These are phyloP conservation scores for Aurelia aurita DNA, from an alignment of 30 jellyfish, hydroid and myxozoan genomes.

Conservation along the genomic window DNA sequence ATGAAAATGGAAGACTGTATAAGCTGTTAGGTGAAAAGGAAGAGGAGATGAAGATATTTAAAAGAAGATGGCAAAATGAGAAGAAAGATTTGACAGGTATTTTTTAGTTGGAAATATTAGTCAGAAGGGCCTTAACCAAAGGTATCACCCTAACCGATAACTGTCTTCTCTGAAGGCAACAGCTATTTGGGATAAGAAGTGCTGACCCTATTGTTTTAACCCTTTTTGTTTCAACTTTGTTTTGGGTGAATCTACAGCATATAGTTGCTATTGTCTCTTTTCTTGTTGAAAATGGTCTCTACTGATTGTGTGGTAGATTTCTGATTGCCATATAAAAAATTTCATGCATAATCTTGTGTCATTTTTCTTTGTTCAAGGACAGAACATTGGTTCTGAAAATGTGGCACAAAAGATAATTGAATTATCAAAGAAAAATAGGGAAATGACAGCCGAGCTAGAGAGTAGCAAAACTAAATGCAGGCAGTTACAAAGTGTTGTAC, in stretches of 20 bases:
- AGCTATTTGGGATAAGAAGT: no score
- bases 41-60: slow-evolving; percentile 86
- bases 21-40: slow-evolving; percentile 90
- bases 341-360: background rate
- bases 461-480: slow-evolving; percentile 72
- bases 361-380: slow-evolving; percentile 41
- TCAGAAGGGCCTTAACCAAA: no score
- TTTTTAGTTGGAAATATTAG: no score
- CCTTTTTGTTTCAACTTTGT: no score
- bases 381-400: slow-evolving; percentile 81
- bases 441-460: slow-evolving; percentile 89
- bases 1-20: slow-evolving; percentile 94
- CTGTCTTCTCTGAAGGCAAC: no score
- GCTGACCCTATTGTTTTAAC: no score
- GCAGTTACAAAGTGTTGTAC: slow-evolving; percentile 65
- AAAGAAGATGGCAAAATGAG: slow-evolving; percentile 93
- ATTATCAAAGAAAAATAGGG: slow-evolving; percentile 88
- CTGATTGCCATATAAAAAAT: background rate
- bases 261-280: no score
- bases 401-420: slow-evolving; percentile 96
- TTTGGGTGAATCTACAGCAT: no score
- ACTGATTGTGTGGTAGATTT: background rate
- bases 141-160: no score
- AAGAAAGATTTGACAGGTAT: slow-evolving; percentile 86
- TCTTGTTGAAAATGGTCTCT: background rate